Conservation (phyloP, 2,888 invertebrate genomes). For the Apamea anceps region DNA sequence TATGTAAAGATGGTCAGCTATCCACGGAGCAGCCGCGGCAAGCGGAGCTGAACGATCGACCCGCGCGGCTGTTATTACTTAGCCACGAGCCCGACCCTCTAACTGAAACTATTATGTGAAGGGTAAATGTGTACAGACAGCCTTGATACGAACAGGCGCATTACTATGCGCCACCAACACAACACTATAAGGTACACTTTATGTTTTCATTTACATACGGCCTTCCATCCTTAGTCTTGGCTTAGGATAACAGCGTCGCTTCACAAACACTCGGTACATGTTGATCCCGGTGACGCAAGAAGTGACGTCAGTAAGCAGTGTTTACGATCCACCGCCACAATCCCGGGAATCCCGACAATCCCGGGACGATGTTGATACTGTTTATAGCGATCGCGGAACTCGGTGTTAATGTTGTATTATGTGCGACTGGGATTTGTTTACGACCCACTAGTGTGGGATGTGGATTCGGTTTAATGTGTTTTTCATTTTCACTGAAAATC, state of each 20-base stretch:
- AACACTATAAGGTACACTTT: background rate
- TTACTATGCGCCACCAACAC: background rate
- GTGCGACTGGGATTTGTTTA: slow-evolving; percentile 22
- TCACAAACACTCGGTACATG: background rate
- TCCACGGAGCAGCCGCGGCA: background rate
- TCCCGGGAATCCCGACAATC: slow-evolving; percentile 11
- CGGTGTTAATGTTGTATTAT: slow-evolving; percentile 24
- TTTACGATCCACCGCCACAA: background rate
- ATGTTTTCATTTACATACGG: background rate
- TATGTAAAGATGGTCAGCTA: background rate
- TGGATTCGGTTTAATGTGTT: slow-evolving; percentile 10
- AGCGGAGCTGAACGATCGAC: background rate
- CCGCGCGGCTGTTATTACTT: background rate
- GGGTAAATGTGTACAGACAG: background rate
- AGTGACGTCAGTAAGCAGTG: slow-evolving; percentile 36
- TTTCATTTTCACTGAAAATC: background rate
- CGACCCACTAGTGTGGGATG: background rate
- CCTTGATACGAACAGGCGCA: background rate
- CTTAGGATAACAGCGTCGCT: slow-evolving; percentile 17
- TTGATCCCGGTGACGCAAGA: slow-evolving; percentile 36
- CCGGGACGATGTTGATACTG: slow-evolving; percentile 25
- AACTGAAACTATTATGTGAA: background rate
- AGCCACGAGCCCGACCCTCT: background rate
- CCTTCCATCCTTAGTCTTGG: background rate
- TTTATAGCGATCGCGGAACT: slow-evolving; percentile 39